Conservation (phyloP, 2,888 invertebrate genomes). For the Acronicta leporina region DNA sequence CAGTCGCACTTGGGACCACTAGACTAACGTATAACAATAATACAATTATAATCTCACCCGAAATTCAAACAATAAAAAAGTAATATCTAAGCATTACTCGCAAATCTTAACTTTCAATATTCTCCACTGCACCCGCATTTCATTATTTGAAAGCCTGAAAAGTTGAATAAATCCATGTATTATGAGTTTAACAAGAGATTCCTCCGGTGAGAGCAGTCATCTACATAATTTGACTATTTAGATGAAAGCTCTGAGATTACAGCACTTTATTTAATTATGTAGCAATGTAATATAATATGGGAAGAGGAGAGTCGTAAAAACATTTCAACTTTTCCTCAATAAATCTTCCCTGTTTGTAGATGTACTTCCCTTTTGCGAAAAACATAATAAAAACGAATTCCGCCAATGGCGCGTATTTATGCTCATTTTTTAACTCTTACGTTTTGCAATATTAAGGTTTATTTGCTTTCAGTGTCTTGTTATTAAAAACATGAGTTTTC, state of each 20-base stretch:
- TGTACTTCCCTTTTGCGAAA: slow-evolving; percentile 27
- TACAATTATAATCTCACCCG: no score
- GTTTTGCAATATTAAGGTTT: slow-evolving; percentile 29
- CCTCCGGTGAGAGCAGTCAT: slow-evolving; percentile 10
- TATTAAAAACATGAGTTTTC: not conserved
- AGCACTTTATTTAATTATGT: slow-evolving; percentile 51
- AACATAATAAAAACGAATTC: slow-evolving; percentile 38
- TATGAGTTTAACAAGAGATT: slow-evolving; percentile 1
- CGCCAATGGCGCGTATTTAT: slow-evolving; percentile 16
- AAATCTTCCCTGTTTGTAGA: slow-evolving; percentile 44
- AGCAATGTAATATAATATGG: slow-evolving; percentile 32
- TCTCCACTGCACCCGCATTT: not conserved
- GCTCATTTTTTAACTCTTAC: slow-evolving; percentile 27
- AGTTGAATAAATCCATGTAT: slow-evolving; percentile 10
- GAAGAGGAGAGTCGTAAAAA: slow-evolving; percentile 41
- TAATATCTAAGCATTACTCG: not conserved
- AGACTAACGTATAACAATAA: no score
- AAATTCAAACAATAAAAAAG: not conserved
- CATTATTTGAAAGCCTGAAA: slow-evolving; percentile 4
- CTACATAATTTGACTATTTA: slow-evolving; percentile 34
- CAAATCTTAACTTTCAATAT: no score
- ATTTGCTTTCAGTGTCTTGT: slow-evolving; percentile 2
- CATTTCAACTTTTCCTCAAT: slow-evolving; percentile 49
- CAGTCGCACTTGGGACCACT: no score
- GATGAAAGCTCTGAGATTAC: slow-evolving; percentile 29